Evolutionary conservation across 2,888 invertebrate genomes (phyloP).

Genomic region (Quadriops clusia): DNA sequence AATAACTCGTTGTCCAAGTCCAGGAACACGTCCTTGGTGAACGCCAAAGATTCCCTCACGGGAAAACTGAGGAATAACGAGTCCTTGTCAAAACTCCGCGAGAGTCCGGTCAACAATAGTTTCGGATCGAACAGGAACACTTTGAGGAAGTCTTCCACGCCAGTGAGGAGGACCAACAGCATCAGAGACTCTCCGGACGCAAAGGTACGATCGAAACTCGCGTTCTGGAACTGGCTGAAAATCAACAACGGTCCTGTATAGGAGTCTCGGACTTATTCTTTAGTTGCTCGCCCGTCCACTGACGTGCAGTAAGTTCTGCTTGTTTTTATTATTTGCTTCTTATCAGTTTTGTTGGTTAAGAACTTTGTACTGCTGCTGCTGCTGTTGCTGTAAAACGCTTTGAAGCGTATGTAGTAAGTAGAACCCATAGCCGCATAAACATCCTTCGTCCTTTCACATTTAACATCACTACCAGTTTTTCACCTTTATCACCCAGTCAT

Average conservation of each 20-base stretch:
- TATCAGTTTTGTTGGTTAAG: no score
- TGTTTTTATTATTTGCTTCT: conserved; percentile 32
- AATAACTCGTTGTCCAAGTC: conserved; percentile 32
- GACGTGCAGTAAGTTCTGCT: conserved; percentile 36
- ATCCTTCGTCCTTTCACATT: no score
- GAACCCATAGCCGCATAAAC: no score
- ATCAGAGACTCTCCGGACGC: conserved; percentile 36
- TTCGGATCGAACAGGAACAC: conserved; percentile 19
- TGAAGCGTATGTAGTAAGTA: no score
- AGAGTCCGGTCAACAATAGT: conserved; percentile 23
- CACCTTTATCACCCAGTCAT: no score
- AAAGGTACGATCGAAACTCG: conserved; percentile 63
- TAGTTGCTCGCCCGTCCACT: conserved; percentile 28
- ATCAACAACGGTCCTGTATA: conserved; percentile 41
- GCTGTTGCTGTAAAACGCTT: no score
- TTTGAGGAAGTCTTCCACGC: conserved; percentile 24
- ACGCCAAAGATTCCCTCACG: conserved; percentile 40
- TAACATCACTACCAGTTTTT: no score
- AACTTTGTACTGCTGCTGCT: no score
- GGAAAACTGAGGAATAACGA: conserved; percentile 42
- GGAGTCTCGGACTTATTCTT: conserved; percentile 28
- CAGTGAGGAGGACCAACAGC: conserved; percentile 29
- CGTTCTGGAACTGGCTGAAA: conserved; percentile 59
- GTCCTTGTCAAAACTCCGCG: conserved; percentile 37
- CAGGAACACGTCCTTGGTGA: conserved; percentile 32